Evolutionary conservation across 2,113 vertebrate species (phyloP), one percentile per base, ranked within the genome.

Genomic region (Sminthopsis crassicaudata): DNA sequence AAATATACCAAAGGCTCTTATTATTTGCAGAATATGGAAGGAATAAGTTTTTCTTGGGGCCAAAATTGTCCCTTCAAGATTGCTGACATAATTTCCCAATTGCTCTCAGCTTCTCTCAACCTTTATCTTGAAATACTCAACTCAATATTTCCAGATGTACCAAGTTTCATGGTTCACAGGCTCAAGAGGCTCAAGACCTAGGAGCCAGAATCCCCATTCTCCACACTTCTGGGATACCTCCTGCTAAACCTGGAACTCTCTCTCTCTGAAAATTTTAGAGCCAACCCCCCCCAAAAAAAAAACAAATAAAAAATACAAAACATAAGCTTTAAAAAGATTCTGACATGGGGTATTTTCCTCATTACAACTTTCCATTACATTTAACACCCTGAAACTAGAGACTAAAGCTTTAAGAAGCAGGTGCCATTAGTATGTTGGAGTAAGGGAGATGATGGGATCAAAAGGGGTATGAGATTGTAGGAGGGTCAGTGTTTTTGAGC

Each of bases 191-290:
- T 89, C 53, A 12, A 55, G 50, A 53, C 48, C 48, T 46, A 53
- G 93, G 84, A 55, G 94, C 94, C 93, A 96, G 94, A 89, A 94
- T 51, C 22, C 30, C 53, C n/a, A 84, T 54, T 95, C 93, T 46
- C n/a, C 67, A 90, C 52, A 8, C 5, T 11, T 30, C 19, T 2
- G 90, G 91, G 46, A 30, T 14, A 0, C 36, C 26, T 54, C 55
- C 91, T 24, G 46, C 48, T 46, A 36, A 92, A 50, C 14, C 42
- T 11, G 89, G 46, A 53, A 12, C 57, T 25, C 54, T 54, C 5
- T 48, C 12, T 16, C 7, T 36, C 24, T 23, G 0, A 60, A 8
- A 8, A 0, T 8, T 2, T 53, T 51, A 14, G 57, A 0, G 16
- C 90, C 27, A 46, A 16, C n/a, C n/a, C n/a, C n/a, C n/a, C n/a